phyloP scores from a whole-genome alignment of 2,113 vertebrate species.

The Elephas maximus region DNA sequence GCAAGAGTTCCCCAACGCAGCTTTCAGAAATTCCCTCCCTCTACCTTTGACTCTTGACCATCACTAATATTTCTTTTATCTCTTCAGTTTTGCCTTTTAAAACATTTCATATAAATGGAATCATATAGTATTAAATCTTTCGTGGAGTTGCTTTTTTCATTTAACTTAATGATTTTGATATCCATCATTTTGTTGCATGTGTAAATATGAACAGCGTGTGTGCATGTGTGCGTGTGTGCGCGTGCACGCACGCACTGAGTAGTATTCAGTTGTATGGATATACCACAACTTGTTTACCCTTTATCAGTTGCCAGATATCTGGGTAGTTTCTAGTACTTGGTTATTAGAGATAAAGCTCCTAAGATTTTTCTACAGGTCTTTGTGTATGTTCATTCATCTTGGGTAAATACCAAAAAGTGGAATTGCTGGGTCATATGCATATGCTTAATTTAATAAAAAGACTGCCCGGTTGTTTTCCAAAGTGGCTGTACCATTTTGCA shows the following conservation, averaged over 20 bases:
- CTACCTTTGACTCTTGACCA: not conserved
- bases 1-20: not conserved
- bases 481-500: no score
- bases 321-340: not conserved
- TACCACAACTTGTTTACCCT: not conserved
- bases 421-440: not conserved
- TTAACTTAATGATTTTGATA: not conserved
- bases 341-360: not conserved
- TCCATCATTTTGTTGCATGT: not conserved
- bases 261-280: not conserved
- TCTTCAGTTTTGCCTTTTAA: not conserved
- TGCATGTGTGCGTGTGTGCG: no score
- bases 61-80: not conserved
- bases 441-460: not conserved
- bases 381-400: not conserved
- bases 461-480: no score
- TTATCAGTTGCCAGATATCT: not conserved
- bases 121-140: not conserved
- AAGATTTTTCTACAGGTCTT: not conserved
- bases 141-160: not conserved
- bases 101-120: not conserved
- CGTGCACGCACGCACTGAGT: no score
- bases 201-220: not conserved
- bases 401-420: not conserved
- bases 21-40: not conserved